These are phyloP conservation scores for Mionectes olivaceus DNA, from an alignment of 2,797 vertebrate species.

Conservation along the genomic window DNA sequence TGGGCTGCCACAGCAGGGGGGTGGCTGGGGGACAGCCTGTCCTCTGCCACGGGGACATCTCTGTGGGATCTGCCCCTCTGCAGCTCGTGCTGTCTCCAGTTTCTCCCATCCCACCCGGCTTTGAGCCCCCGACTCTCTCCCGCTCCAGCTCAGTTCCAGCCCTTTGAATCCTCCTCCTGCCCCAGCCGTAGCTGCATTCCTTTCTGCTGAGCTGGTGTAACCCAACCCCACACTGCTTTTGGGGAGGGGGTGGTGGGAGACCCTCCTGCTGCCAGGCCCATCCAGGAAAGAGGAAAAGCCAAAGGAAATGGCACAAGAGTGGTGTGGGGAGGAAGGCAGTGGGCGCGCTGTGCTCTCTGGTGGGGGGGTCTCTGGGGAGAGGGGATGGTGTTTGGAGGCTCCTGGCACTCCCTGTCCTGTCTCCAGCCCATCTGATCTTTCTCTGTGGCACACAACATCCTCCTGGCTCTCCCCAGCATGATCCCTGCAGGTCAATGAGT, in stretches of 20 bases:
- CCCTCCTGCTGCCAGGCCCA: background rate
- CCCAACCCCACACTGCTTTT: background rate
- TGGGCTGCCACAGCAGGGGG: background rate
- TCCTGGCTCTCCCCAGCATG: background rate
- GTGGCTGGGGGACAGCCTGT: background rate
- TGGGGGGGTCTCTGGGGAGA: background rate
- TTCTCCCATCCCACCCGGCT: background rate
- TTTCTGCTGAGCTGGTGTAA: constrained; percentile 59
- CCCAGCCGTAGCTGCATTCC: constrained; percentile 41
- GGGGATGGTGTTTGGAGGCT: rapidly evolving
- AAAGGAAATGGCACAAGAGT: rapidly evolving
- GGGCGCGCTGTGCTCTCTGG: rapidly evolving
- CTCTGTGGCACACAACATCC: background rate
- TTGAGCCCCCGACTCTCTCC: background rate
- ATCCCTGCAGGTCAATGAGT: background rate
- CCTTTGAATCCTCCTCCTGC: background rate
- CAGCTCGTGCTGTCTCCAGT: background rate
- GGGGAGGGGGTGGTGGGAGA: constrained; percentile 12
- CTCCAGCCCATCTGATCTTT: background rate
- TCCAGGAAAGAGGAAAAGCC: background rate
- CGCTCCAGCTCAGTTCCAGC: background rate
- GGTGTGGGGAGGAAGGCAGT: rapidly evolving
- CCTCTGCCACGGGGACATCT: background rate
- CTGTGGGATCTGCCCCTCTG: background rate
- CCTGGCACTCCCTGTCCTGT: background rate